Evolutionary conservation across 2,888 invertebrate species (phyloP), one percentile per base, ranked within the genome.

Genomic region (Oegoconia quadripuncta): DNA sequence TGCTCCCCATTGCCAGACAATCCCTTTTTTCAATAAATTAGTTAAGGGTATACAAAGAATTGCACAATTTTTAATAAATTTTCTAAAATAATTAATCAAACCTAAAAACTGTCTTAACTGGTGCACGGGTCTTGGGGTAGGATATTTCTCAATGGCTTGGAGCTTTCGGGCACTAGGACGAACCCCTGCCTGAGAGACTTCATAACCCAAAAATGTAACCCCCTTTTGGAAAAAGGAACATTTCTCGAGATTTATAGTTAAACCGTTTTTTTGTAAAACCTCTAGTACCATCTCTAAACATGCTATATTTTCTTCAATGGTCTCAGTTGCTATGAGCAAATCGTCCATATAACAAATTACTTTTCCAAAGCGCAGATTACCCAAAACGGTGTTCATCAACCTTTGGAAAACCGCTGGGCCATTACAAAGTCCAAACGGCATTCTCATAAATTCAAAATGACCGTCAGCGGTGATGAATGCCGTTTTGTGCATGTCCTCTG

Each of bases 91-190:
- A 34, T 34, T 41, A 2, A 39, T 35, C 3, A 68, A 33, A 0
- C 64, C 64, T 3, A 66, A 16, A 37, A 65, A 66, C 32, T 59
- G 55, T 15, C 55, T 43, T 1, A 64, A 14, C 37, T 62, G 46
- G 40, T 61, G 60, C 2, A 42, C 34, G 8, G 25, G 37, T 13
- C 46, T 48, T 1, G 46, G 46, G 3, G 9, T 18, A 8, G 41
- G 44, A 22, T 29, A 42, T 1, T 29, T 8, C 20, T 39, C 22
- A 7, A 48, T 22, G 7, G 48, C 45, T 23, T 37, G 17, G 5
- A 41, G 20, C 15, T 48, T 48, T 6, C 9, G 28, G 15, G 15
- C 7, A 11, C 34, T 35, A 8, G 44, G 44, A n/a, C 23, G 32
- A 3, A 48, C 20, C 6, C 38, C 33, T 8, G 22, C 30, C 1